Evolutionary conservation across 2,888 invertebrate species (phyloP).

Genomic region (Stramonita haemastoma): DNA sequence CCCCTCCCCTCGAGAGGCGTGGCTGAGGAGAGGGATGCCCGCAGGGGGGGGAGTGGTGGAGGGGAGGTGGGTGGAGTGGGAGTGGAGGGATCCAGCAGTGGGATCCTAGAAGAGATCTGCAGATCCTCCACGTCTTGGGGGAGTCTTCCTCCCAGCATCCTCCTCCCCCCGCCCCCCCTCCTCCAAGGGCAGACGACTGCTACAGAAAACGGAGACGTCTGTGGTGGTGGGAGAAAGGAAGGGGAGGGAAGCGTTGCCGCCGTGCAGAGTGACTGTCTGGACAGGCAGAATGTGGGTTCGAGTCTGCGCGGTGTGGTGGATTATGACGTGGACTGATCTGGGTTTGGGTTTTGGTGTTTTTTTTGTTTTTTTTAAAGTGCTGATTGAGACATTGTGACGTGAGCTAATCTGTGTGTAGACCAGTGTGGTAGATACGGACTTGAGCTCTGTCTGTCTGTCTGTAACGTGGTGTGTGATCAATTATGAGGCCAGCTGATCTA

Average conservation of each 20-base stretch:
- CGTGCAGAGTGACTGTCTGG: no score
- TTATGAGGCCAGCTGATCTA: no score
- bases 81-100: background rate
- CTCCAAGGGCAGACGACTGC: background rate
- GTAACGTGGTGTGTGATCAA: no score
- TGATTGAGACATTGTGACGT: no score
- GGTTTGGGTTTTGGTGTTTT: background rate
- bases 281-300: background rate
- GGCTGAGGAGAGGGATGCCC: no score
- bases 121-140: conserved; percentile 38
- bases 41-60: no score
- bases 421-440: no score
- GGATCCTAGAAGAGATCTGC: background rate
- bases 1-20: no score
- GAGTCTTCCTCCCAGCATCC: conserved; percentile 43
- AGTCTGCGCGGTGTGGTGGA: background rate
- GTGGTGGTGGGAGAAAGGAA: background rate
- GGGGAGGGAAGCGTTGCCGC: background rate
- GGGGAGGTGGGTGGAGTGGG: no score
- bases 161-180: conserved; percentile 33
- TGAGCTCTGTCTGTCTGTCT: no score
- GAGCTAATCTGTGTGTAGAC: no score
- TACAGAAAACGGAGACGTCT: background rate
- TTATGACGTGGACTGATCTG: conserved; percentile 14
- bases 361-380: background rate